Evolutionary conservation across 2,113 vertebrate genomes (phyloP).

Genomic region (Damaliscus lunatus): DNA sequence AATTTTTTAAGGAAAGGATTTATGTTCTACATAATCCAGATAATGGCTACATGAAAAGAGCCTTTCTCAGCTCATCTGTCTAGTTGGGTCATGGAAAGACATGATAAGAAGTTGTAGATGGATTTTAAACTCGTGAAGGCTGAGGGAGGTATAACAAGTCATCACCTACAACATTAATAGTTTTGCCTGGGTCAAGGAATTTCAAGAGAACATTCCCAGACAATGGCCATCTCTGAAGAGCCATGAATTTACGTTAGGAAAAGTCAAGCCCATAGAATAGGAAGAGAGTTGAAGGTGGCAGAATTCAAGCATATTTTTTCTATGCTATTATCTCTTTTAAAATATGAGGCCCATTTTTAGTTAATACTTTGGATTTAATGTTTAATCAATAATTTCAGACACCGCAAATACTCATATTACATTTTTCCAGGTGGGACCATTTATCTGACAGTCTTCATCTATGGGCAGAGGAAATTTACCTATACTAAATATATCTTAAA

Average conservation of each 20-base stretch:
- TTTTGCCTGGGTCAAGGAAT: not conserved
- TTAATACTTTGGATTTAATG: not conserved
- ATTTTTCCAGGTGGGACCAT: not conserved
- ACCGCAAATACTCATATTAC: not conserved
- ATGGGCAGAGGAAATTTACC: not conserved
- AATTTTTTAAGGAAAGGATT: not conserved
- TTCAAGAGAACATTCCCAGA: not conserved
- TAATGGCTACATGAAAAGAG: not conserved
- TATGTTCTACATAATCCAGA: not conserved
- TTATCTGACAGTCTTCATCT: not conserved
- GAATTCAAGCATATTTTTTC: not conserved
- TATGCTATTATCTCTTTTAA: not conserved
- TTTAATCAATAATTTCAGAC: not conserved
- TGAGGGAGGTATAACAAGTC: not conserved
- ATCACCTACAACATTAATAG: not conserved
- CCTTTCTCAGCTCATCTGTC: not conserved
- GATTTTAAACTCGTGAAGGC: not conserved
- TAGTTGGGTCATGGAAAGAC: not conserved
- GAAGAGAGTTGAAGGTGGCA: not conserved
- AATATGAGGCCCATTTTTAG: not conserved
- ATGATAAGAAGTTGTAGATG: not conserved
- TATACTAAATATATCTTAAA: not conserved
- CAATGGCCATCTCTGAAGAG: not conserved
- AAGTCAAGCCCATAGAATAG: not conserved
- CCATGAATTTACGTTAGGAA: not conserved